Evolutionary conservation across 2,113 vertebrate species (phyloP), one percentile per base, ranked within the genome.

Genomic region (Paralichthys olivaceus): DNA sequence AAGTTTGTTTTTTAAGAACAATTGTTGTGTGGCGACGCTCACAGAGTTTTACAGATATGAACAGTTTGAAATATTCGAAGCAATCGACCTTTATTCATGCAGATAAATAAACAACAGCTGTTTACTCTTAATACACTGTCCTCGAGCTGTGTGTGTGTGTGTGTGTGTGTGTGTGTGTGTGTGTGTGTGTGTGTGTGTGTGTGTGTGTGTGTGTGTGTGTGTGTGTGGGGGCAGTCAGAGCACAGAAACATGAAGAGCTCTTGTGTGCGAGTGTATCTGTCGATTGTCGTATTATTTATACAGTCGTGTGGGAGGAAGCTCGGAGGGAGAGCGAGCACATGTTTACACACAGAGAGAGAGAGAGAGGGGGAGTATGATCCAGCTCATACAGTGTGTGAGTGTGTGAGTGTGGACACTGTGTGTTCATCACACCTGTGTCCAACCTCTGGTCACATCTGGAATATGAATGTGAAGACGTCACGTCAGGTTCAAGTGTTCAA

Each of bases 241-340:
- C 45, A 49, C 19, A 20, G 55, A 29, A 15, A 29, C 54, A 56
- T 56, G 55, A 57, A 29, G 25, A 26, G 26, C 57, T 59, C 57
- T 59, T 76, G 67, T 79, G 62, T 81, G 70, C 20, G 55, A 23
- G 59, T 75, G 75, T 29, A 34, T 51, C 23, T 64, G 67, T 75
- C 67, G 23, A 68, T 86, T 80, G 81, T 86, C 43, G 3, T 78
- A 75, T 86, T 87, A 89, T 87, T 84, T 83, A 78, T 84, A 77
- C 73, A 78, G 81, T 79, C 19, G 71, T 67, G 84, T 85, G 79
- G 32, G 87, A 57, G 84, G 84, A 69, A 57, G 76, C 45, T 4
- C 23, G 19, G 72, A 82, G 84, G 72, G 69, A 72, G 84, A 82
- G 87, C 72, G 75, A 69, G 53, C 56, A 28, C 73, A 62, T 80